Conservation (phyloP, 1,140 invertebrate genomes). For the Tetragnatha versicolor region DNA sequence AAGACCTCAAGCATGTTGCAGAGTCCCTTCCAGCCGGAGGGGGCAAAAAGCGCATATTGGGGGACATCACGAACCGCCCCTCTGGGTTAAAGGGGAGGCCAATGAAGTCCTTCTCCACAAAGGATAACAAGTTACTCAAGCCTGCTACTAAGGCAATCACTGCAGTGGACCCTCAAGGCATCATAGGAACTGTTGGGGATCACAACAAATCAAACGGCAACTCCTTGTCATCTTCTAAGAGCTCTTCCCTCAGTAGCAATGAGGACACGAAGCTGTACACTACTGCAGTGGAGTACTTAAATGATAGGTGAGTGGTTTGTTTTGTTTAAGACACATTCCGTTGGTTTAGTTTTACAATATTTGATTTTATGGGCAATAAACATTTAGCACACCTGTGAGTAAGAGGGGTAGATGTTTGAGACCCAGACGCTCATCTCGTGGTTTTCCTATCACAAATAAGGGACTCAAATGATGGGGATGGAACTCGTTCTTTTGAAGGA, state of each 20-base stretch:
- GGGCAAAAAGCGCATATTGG: slow-evolving; percentile 25
- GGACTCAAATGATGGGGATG: too few species aligned
- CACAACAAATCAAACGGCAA: too few species aligned
- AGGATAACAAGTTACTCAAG: background rate
- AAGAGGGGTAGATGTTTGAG: too few species aligned
- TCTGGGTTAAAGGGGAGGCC: background rate
- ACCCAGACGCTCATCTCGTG: too few species aligned
- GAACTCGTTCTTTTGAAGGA: too few species aligned
- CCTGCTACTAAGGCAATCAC: background rate
- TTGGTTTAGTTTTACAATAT: background rate
- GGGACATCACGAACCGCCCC: slow-evolving; percentile 31
- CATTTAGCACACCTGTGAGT: too few species aligned
- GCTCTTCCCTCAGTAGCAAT: background rate
- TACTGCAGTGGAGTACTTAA: background rate
- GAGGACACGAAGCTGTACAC: background rate
- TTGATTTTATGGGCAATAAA: background rate
- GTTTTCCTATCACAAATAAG: too few species aligned
- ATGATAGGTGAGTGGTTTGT: background rate
- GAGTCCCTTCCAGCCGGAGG: slow-evolving; percentile 7
- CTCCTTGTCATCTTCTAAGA: background rate
- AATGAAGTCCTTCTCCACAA: background rate
- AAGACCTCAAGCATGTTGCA: slow-evolving; percentile 25
- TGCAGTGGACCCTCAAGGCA: too few species aligned
- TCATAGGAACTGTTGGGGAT: too few species aligned
- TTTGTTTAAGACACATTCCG: background rate